Conservation (phyloP, 2,797 vertebrate species). For the Silurus lanzhouensis region DNA sequence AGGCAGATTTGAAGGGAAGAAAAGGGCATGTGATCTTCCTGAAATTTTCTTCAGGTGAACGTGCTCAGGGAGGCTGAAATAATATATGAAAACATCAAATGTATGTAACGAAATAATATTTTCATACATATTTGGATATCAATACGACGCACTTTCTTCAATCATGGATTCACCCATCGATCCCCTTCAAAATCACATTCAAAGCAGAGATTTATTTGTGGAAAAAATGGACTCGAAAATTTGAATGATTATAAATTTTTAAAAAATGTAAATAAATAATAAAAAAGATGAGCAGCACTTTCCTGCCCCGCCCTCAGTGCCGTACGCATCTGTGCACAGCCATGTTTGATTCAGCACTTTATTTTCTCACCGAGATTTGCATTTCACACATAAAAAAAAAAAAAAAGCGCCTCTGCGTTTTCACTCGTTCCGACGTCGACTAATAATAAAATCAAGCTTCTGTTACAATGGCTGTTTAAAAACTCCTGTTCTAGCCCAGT, state of each 20-base stretch:
- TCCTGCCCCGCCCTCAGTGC: not conserved
- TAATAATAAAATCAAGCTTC: slow-evolving; percentile 22
- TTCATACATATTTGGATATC: too few species aligned
- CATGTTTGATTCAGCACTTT: not conserved
- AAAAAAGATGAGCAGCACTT: not conserved
- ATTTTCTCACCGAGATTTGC: not conserved
- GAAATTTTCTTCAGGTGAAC: not conserved
- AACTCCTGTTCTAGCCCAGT: not conserved
- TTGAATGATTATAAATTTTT: not conserved
- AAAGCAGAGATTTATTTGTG: not conserved
- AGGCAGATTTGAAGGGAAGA: too few species aligned
- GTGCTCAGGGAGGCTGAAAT: not conserved
- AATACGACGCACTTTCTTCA: too few species aligned
- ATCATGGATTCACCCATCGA: not conserved
- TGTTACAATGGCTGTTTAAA: slow-evolving; percentile 7
- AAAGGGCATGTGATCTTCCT: not conserved
- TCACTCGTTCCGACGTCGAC: slow-evolving; percentile 38
- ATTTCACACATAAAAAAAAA: not conserved
- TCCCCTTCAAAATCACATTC: not conserved
- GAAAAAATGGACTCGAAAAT: not conserved
- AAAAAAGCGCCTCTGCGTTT: not conserved
- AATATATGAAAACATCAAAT: too few species aligned
- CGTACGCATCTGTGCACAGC: not conserved
- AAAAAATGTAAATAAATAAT: too few species aligned
- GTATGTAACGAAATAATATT: too few species aligned